Percentiles rank a stretch among this genome's conserved stretches.
phyloP scores from a whole-genome alignment of 2,797 vertebrate species.

The Chelonia mydas region DNA sequence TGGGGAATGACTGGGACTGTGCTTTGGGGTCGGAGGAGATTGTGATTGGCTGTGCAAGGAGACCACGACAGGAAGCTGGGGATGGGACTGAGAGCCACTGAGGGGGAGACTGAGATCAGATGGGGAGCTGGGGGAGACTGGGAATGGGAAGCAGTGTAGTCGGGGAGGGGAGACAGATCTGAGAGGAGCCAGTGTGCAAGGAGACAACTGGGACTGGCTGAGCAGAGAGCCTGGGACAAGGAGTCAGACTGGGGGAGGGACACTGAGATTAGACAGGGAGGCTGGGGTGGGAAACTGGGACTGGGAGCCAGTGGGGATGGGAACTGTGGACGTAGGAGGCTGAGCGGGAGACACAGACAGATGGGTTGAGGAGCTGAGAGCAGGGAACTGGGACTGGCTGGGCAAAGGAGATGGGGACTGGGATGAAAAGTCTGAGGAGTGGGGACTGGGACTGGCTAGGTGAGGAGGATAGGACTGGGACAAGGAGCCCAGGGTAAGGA shows the following conservation, averaged over 20 bases:
- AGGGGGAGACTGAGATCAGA: neutral
- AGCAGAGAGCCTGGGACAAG: neutral
- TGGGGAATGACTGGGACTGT: neutral
- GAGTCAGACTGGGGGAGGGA: neutral
- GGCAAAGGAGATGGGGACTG: neutral
- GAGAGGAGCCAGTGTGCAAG: neutral
- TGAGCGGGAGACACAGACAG: neutral
- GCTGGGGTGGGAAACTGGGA: neutral
- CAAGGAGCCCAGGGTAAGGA: neutral
- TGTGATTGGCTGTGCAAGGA: neutral
- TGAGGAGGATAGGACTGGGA: neutral
- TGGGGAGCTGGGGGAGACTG: neutral
- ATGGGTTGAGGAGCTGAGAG: neutral
- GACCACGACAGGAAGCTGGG: neutral
- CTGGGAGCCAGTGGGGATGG: neutral
- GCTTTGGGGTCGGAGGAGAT: neutral
- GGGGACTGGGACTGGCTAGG: neutral
- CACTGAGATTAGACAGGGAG: neutral
- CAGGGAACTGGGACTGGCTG: neutral
- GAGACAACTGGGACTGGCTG: neutral
- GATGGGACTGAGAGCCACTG: neutral
- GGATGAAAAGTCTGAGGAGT: neutral
- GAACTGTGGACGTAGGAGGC: neutral
- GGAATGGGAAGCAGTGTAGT: neutral
- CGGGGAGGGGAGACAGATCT: neutral